Evolutionary conservation across 1,140 invertebrate species (phyloP).

Genomic region (Drosophila pseudoobscura): DNA sequence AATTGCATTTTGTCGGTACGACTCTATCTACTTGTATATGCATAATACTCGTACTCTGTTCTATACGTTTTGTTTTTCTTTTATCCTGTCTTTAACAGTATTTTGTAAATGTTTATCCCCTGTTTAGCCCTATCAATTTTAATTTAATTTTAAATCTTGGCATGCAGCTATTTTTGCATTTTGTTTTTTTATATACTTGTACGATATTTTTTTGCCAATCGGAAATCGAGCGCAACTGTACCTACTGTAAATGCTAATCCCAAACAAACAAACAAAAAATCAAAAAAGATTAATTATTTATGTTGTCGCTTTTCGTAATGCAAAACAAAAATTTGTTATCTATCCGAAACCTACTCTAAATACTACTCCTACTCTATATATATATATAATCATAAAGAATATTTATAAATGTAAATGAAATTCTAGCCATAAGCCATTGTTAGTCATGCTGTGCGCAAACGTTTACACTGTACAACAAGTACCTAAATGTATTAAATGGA

Average conservation of each 20-base stretch:
- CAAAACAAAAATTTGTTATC: slow-evolving; percentile 31
- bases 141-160: slow-evolving; percentile 24
- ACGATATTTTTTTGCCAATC: slow-evolving; percentile 35
- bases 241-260: slow-evolving; percentile 43
- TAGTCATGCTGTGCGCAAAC: slow-evolving; percentile 33
- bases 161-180: slow-evolving; percentile 50
- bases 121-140: slow-evolving; percentile 12
- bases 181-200: slow-evolving; percentile 42
- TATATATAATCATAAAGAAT: slow-evolving; percentile 44
- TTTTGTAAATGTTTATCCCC: slow-evolving; percentile 50
- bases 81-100: slow-evolving; percentile 50
- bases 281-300: slow-evolving; percentile 17
- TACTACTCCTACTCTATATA: slow-evolving; percentile 57
- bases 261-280: slow-evolving; percentile 22
- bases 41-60: slow-evolving; percentile 49
- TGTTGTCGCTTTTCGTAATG: slow-evolving; percentile 31
- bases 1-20: slow-evolving; percentile 66
- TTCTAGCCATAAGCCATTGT: slow-evolving; percentile 58
- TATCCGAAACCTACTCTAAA: slow-evolving; percentile 50
- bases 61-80: slow-evolving; percentile 32
- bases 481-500: slow-evolving; percentile 71
- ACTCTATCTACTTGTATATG: slow-evolving; percentile 25
- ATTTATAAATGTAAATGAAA: slow-evolving; percentile 67
- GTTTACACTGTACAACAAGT: slow-evolving; percentile 60
- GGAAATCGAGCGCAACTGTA: slow-evolving; percentile 34